phyloP scores from a whole-genome alignment of 2,888 invertebrate genomes.

The Melitaea athalia region DNA sequence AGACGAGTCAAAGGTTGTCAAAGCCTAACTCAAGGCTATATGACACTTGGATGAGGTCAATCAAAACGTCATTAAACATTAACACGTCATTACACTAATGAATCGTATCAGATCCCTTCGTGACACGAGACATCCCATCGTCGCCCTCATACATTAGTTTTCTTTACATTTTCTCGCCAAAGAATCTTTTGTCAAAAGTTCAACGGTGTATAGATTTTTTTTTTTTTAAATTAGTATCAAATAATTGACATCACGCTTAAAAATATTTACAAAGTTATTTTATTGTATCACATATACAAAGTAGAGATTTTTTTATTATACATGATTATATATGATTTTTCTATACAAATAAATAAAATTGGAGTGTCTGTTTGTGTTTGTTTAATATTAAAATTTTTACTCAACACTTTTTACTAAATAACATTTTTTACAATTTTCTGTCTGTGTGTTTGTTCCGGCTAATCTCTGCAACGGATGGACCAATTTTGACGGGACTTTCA shows the following conservation, averaged over 20 bases:
- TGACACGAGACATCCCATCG: constrained; percentile 60
- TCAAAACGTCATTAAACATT: constrained; percentile 79
- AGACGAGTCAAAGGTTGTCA: constrained; percentile 27
- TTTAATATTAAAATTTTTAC: too few relatives aligned
- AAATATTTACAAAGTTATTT: not conserved
- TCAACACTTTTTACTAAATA: too few relatives aligned
- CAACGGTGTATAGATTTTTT: not conserved
- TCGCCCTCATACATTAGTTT: constrained; percentile 63
- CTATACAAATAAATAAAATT: too few relatives aligned
- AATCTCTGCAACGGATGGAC: too few relatives aligned
- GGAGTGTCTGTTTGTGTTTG: too few relatives aligned
- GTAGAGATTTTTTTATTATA: not conserved
- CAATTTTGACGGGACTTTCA: too few relatives aligned
- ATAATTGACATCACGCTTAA: not conserved
- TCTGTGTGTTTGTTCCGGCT: too few relatives aligned
- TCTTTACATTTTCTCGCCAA: constrained; percentile 58
- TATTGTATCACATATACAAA: not conserved
- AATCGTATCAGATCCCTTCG: constrained; percentile 81
- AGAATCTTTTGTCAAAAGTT: constrained; percentile 57
- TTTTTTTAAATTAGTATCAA: not conserved
- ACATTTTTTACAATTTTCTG: too few relatives aligned
- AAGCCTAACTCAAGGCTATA: constrained; percentile 55
- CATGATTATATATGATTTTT: too few relatives aligned
- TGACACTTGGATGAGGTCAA: constrained; percentile 73
- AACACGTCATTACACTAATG: constrained; percentile 81